Evolutionary conservation across 2,797 vertebrate genomes (phyloP), one percentile per base, ranked within the genome.

Genomic region (Acomys russatus): DNA sequence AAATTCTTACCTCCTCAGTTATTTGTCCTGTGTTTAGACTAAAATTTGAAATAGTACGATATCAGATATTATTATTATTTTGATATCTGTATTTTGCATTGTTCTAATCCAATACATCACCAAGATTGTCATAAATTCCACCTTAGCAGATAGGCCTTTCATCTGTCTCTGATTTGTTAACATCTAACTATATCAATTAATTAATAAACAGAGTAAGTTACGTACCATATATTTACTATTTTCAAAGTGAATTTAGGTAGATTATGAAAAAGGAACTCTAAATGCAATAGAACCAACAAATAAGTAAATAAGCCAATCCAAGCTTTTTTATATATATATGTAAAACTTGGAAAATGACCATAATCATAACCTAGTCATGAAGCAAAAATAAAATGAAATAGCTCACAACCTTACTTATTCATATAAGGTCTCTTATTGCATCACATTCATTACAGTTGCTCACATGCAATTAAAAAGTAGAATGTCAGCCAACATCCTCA

Each of bases 381-480:
- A 68, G 28, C 12, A 38, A 44, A 61, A 35, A 35, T 56, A 2
- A n/a, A 38, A 35, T 35, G 18, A 85, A 66, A 56, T 23, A 12
- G 18, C 51, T 51, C 18, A 1, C 77, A 76, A 59, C 10, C 10
- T 14, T 88, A 49, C 20, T 51, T 79, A 59, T 6, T 78, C 23
- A 61, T 35, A 82, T 44, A 70, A 82, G 64, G 70, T 11, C 33
- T 78, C 12, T 91, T 17, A 20, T 87, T 64, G 83, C n/a, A 71
- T 59, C 49, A 78, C 23, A 85, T 70, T 95, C 61, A 86, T n/a
- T 63, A 25, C 70, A 79, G 35, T 91, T 80, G 49, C 17, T 76
- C 44, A 68, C 23, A 64, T 44, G n/a, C 56, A 95, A 78, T 92
- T 93, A 90, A 71, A 49, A 91, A 70, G 64, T n/a, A 94, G 38